Evolutionary conservation across 2,797 vertebrate species (phyloP), one percentile per base, ranked within the genome.

Genomic region (Falco naumanni): DNA sequence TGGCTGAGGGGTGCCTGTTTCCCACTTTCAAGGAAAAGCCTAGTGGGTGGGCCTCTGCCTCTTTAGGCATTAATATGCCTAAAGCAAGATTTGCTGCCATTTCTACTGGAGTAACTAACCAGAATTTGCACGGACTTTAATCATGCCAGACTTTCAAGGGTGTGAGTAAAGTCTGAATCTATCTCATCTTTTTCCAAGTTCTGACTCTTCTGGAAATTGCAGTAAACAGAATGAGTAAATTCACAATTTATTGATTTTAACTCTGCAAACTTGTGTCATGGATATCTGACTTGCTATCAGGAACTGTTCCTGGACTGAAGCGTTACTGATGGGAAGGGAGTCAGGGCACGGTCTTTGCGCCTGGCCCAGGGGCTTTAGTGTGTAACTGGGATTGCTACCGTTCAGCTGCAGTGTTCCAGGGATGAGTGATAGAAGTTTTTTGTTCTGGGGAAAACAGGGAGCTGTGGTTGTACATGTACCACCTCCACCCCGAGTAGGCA

Each of bases 401-500:
- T 74, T 77, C n/a, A 57, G 20, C 53, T 56, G 48, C 2, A 1
- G 8, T 1, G 1, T 17, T 70, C 6, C 0, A 2, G 41, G n/a
- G n/a, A 26, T 2, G 11, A 20, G 16, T 37, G 34, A 31, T 39
- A 33, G 17, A 50, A 91, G 19, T 51, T 16, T 53, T 75, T 75
- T 79, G 17, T 71, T 85, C 59, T 66, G 33, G 21, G 11, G 9
- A 77, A 61, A 63, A 54, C 2, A 5, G 48, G 29, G 47, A 76
- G 5, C 47, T 76, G 34, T 79, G 50, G 18, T 53, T 54, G n/a
- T 56, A 48, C 0, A 1, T 41, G 29, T 31, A 28, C 34, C 61
- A 64, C 33, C 37, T 84, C 51, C 48, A 24, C 3, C 4, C 21
- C 4, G 5, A 88, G 31, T 29, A 50, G 37, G 65, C 28, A 41